Evolutionary conservation across 2,888 invertebrate genomes (phyloP).

Genomic region (Lasioglossum figueresi): DNA sequence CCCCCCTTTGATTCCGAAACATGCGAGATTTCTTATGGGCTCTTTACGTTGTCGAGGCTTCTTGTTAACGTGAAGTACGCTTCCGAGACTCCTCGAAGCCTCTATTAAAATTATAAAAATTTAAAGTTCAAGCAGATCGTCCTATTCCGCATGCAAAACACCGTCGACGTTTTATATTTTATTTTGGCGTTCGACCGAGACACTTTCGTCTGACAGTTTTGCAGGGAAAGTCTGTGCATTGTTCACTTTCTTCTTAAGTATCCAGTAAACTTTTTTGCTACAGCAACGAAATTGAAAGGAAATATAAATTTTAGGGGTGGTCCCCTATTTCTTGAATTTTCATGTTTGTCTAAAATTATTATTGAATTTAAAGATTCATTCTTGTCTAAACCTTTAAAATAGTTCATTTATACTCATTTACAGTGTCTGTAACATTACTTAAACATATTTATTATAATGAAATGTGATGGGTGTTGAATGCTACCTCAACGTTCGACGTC

Average conservation of each 20-base stretch:
- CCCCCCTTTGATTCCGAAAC: constrained; percentile 12
- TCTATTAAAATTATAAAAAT: neutral
- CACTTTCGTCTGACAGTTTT: neutral
- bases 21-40: constrained; percentile 25
- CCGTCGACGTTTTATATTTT: neutral
- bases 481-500: no score
- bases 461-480: no score
- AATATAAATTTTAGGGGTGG: neutral
- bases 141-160: neutral
- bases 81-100: no score
- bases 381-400: no score
- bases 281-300: neutral
- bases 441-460: neutral
- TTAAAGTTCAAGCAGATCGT: neutral
- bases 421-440: no score
- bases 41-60: constrained; percentile 18
- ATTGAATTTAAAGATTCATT: no score
- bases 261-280: neutral
- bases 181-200: neutral
- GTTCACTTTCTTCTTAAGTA: neutral
- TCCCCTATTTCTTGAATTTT: neutral
- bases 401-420: no score
- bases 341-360: neutral
- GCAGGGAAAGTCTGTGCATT: neutral
- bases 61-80: constrained; percentile 41